Conservation (phyloP, 2,888 invertebrate species). For the Orthosia gothica region DNA sequence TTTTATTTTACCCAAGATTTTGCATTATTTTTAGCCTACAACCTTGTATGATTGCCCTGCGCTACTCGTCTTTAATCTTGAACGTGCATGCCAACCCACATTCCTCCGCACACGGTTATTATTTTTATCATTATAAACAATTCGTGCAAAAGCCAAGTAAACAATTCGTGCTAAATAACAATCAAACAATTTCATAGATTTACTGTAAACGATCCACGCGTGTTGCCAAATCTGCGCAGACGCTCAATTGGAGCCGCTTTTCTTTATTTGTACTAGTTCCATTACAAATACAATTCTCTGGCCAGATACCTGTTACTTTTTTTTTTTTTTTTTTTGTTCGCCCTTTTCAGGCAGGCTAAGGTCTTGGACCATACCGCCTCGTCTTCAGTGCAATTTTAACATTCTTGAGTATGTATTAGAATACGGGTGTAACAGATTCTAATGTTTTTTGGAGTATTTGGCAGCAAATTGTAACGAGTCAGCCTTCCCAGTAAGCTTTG, state of each 20-base stretch:
- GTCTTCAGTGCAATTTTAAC: too few relatives aligned
- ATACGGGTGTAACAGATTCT: too few relatives aligned
- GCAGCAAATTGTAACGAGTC: too few relatives aligned
- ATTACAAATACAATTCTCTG: conserved; percentile 16
- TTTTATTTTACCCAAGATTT: conserved; percentile 73
- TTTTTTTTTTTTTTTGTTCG: too few relatives aligned
- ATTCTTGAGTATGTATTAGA: too few relatives aligned
- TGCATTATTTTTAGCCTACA: conserved; percentile 67
- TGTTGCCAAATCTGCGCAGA: conserved; percentile 48
- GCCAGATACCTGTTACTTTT: too few relatives aligned
- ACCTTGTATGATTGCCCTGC: conserved; percentile 53
- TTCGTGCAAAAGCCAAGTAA: conserved; percentile 45
- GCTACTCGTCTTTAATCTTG: conserved; percentile 57
- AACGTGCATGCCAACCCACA: conserved; percentile 50
- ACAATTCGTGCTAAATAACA: conserved; percentile 48
- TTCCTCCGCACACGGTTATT: conserved; percentile 52
- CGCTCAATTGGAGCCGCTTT: conserved; percentile 7
- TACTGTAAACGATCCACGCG: conserved; percentile 34
- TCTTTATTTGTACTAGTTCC: conserved; percentile 20
- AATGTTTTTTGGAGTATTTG: too few relatives aligned
- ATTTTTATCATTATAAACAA: conserved; percentile 49
- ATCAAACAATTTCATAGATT: conserved; percentile 52
- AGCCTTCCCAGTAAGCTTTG: too few relatives aligned
- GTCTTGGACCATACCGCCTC: too few relatives aligned
- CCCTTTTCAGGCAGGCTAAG: too few relatives aligned